Base-by-base conservation (phyloP, 1,140 invertebrate genomes). In the Ectropis grisescens region DNA sequence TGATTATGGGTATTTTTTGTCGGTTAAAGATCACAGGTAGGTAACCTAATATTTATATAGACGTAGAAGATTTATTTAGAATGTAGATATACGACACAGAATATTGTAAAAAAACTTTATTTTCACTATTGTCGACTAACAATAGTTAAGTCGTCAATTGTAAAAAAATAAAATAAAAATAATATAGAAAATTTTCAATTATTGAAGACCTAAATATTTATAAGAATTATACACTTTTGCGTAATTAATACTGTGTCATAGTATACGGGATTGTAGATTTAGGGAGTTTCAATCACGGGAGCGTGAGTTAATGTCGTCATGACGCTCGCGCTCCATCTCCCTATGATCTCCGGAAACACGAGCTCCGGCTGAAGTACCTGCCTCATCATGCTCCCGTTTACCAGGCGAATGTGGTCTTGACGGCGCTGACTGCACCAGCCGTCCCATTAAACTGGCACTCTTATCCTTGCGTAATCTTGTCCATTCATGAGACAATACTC, bases 401-500 rank as follows among this genome's bases (percentile, higher is more conserved):
- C 65, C 57, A n/a, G n/a, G n/a, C 12, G 64, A 40, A 33, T 72
- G 67, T 13, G 67, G 68, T 3, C 68, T 51, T 5, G 69, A 59
- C 3, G 70, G 70, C 4, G 70, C 67, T 1, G 67, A 72, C 44
- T 81, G 76, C 40, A 78, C 76, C 33, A 78, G 40, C 11, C 76
- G 62, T 8, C 76, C 72, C 69, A 78, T 67, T 23, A 76, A 34
- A 40, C 64, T 78, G 7, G 65, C 69, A 40, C 67, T 78, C 38
- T 70, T 76, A 37, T 81, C 72, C 37, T 78, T 79, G 10, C 72
- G 58, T 13, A 65, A 60, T 34, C 70, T 70, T 9, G 91, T 71
- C 92, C 92, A 93, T 28, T 89, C 88, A 58, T 93, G 90, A 11
- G 84, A 83, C 14, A 92, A 58, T 9, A 93, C 86, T 25, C 90